Evolutionary conservation across 2,113 vertebrate genomes (phyloP), one percentile per base, ranked within the genome.

Genomic region (Grammomys dolichurus): DNA sequence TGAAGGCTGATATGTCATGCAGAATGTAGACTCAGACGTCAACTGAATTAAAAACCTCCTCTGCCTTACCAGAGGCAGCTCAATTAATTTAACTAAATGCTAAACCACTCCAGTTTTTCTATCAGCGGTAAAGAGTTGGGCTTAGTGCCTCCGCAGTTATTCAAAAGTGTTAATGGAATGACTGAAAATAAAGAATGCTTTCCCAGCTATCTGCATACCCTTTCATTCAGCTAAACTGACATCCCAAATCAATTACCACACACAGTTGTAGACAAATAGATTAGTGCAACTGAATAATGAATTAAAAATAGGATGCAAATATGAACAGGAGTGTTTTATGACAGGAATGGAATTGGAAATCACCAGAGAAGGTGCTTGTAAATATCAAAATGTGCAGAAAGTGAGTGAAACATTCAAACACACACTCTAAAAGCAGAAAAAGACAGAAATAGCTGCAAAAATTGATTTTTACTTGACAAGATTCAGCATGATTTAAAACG

Each of bases 401-500:
- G 40, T 36, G 33, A 78, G 3, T 84, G 36, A 95, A 88, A 69
- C 84, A 33, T 78, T 36, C 43, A 86, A 51, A 33, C 10, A 24
- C 51, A 78, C 63, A 26, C 6, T 14, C 58, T 87, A 90, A 93
- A 92, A 67, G 87, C 48, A 92, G 28, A 43, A 94, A 82, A 28
- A 90, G 46, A 87, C 20, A 90, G 72, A 63, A n/a, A 72, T 70
- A 16, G 0, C 3, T 67, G 2, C 20, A 72, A 89, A 93, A 91
- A 65, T 8, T 87, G 67, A 89, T 82, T 65, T 63, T 87, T 82
- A 51, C 22, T 87, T 19, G 70, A 78, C 11, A 77, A 58, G 7
- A 0, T 93, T 33, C 5, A 76, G 46, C 0, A 86, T 10, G 13
- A 60, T 91, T 86, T 72, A 58, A 14, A 94, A 70, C 0, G 9